phyloP scores from a whole-genome alignment of 2,797 vertebrate genomes.

The Hipposideros larvatus region DNA sequence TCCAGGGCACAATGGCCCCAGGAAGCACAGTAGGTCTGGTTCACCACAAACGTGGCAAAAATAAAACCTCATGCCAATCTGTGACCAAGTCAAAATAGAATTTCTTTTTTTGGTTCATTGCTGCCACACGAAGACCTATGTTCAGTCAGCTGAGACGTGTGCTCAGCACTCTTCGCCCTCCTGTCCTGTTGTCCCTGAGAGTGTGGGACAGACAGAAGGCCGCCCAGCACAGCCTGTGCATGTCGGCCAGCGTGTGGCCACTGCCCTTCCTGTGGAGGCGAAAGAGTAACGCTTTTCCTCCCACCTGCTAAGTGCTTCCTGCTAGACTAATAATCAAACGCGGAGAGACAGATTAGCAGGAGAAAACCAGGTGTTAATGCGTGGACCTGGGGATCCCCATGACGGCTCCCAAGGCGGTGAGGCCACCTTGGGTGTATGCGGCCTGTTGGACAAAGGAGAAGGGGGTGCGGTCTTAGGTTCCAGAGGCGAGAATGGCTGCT shows the following conservation, averaged over 20 bases:
- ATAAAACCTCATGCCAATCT: conserved; percentile 18
- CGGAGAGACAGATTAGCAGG: background rate
- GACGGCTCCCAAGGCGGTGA: too few relatives aligned
- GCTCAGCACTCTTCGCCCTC: accelerated
- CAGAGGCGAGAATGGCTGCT: background rate
- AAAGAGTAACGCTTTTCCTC: too few relatives aligned
- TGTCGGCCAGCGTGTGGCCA: accelerated
- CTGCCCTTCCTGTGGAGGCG: background rate
- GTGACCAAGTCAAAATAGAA: conserved; percentile 56
- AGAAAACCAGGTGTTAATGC: background rate
- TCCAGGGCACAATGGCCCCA: background rate
- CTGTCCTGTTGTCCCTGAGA: background rate
- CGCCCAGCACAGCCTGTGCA: accelerated
- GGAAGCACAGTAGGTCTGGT: background rate
- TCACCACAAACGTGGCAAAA: background rate
- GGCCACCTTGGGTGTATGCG: background rate
- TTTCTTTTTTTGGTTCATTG: conserved; percentile 55
- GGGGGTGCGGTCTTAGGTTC: background rate
- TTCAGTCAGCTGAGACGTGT: background rate
- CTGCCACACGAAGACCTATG: background rate
- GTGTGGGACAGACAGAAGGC: accelerated
- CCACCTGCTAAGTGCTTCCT: background rate
- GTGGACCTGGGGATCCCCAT: background rate
- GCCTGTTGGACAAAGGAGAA: background rate
- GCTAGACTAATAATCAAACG: background rate